These are phyloP conservation scores for Oligia strigilis DNA, from an alignment of 2,888 invertebrate species.

Conservation along the genomic window DNA sequence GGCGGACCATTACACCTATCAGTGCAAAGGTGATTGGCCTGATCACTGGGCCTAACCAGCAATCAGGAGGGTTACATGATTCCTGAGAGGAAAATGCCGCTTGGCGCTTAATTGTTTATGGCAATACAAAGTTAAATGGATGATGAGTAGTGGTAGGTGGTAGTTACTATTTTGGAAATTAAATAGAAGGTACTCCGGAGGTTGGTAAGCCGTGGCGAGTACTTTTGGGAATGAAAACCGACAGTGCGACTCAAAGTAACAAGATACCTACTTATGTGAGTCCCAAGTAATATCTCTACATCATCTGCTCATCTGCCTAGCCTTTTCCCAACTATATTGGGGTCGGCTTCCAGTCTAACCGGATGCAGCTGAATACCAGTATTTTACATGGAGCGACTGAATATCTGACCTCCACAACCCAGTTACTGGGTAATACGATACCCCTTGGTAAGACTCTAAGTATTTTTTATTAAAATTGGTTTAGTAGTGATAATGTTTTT, in stretches of 20 bases:
- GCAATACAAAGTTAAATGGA: neutral
- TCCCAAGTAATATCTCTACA: neutral
- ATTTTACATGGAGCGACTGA: too few relatives aligned
- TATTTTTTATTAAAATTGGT: neutral
- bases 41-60: slow-evolving; percentile 31
- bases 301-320: too few relatives aligned
- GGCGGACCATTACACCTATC: slow-evolving; percentile 40
- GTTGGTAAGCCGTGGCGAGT: neutral
- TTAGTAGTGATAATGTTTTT: neutral
- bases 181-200: neutral
- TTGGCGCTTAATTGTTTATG: neutral
- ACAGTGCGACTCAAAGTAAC: neutral
- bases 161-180: neutral
- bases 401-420: too few relatives aligned
- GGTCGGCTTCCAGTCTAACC: too few relatives aligned
- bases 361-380: too few relatives aligned
- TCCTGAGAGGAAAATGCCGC: neutral
- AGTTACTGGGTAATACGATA: too few relatives aligned
- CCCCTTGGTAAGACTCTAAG: too few relatives aligned
- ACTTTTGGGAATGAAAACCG: neutral
- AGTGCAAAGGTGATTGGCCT: slow-evolving; percentile 41
- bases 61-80: slow-evolving; percentile 22
- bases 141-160: neutral
- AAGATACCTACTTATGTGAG: neutral
- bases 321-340: too few relatives aligned